These are phyloP conservation scores for Aricia artaxerxes DNA, from an alignment of 2,888 invertebrate species.

Conservation along the genomic window DNA sequence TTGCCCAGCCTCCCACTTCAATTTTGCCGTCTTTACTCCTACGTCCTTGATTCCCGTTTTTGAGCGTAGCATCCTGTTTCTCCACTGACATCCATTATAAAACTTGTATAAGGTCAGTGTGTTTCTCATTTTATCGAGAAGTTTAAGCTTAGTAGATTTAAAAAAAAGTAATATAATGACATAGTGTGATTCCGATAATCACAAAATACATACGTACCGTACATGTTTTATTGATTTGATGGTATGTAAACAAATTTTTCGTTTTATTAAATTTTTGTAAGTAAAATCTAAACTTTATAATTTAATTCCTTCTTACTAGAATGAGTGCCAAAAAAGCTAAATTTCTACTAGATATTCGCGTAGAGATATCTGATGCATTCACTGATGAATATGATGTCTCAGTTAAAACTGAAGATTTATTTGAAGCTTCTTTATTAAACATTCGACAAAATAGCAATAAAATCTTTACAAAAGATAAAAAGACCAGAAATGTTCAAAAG, in stretches of 20 bases:
- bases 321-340: conserved; percentile 66
- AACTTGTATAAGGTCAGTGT: too few relatives aligned
- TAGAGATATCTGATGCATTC: conserved; percentile 57
- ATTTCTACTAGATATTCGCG: conserved; percentile 63
- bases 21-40: too few relatives aligned
- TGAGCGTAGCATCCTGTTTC: too few relatives aligned
- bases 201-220: too few relatives aligned
- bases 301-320: conserved; percentile 37
- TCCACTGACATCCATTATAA: too few relatives aligned
- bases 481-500: conserved; percentile 39
- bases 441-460: conserved; percentile 40
- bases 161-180: conserved; percentile 7
- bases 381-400: conserved; percentile 54
- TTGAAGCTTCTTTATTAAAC: conserved; percentile 44
- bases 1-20: too few relatives aligned
- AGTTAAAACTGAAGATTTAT: conserved; percentile 60
- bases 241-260: neutral
- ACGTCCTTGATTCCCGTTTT: too few relatives aligned
- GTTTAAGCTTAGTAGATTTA: conserved; percentile 25
- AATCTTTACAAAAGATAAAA: conserved; percentile 40
- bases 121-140: too few relatives aligned
- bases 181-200: too few relatives aligned
- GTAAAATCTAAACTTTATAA: neutral
- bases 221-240: too few relatives aligned
- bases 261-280: neutral